phyloP scores from a whole-genome alignment of 1,140 invertebrate species.

The Uloborus diversus region DNA sequence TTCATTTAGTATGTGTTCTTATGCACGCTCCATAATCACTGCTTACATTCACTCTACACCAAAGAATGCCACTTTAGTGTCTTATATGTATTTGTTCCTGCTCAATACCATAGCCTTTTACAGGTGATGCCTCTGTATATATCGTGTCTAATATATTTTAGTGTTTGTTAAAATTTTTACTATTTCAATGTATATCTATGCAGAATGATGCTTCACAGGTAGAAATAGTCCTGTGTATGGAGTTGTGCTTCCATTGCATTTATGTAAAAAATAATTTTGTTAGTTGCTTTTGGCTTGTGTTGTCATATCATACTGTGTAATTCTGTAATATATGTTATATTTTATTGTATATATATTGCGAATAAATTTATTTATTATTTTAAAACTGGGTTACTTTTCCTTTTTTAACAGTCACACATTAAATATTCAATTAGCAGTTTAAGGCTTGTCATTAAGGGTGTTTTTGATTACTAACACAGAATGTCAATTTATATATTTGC shows the following conservation, averaged over 20 bases:
- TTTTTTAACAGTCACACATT: too few relatives aligned
- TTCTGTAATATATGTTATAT: background rate
- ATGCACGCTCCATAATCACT: background rate
- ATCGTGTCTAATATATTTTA: background rate
- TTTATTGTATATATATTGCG: background rate
- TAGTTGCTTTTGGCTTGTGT: background rate
- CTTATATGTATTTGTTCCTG: background rate
- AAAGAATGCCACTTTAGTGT: slow-evolving; percentile 15
- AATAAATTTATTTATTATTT: slow-evolving; percentile 17
- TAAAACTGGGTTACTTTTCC: too few relatives aligned
- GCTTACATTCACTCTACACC: background rate
- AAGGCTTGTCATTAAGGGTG: too few relatives aligned
- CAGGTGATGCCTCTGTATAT: background rate
- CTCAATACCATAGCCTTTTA: slow-evolving; percentile 11
- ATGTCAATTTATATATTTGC: too few relatives aligned
- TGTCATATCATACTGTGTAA: slow-evolving; percentile 3
- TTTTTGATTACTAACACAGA: too few relatives aligned
- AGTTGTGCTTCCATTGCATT: slow-evolving; percentile 20
- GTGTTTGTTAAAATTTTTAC: background rate
- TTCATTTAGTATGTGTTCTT: background rate
- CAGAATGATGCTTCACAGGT: background rate
- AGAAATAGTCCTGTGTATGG: background rate
- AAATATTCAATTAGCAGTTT: too few relatives aligned
- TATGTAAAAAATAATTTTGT: background rate
- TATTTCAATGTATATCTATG: background rate